These are phyloP conservation scores for Lutraria rhynchaena DNA, from an alignment of 1,140 invertebrate genomes.

Conservation along the genomic window DNA sequence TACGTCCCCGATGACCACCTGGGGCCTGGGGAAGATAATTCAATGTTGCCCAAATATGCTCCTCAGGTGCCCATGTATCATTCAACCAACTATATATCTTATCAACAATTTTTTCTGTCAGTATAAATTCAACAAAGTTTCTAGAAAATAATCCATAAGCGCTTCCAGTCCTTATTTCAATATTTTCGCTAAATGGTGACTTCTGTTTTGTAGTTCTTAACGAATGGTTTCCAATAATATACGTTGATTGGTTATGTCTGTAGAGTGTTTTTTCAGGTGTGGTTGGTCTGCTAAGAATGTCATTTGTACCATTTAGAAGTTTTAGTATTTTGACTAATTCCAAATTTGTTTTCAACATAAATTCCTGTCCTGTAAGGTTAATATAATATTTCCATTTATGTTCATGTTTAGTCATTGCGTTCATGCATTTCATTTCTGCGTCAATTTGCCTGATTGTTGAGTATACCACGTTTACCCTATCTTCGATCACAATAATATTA, in stretches of 20 bases:
- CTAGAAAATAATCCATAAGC: constrained; percentile 43
- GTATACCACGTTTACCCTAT: constrained; percentile 48
- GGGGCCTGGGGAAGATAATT: constrained; percentile 1
- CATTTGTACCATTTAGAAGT: constrained; percentile 68
- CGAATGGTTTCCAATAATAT: background rate
- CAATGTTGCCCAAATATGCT: constrained; percentile 40
- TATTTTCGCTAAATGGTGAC: background rate
- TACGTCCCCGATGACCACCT: too few species aligned
- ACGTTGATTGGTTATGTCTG: background rate
- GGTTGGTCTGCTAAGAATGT: background rate
- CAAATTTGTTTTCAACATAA: constrained; percentile 75
- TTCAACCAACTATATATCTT: constrained; percentile 20
- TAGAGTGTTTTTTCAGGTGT: too few species aligned
- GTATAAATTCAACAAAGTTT: constrained; percentile 26
- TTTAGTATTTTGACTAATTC: constrained; percentile 74
- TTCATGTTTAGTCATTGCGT: constrained; percentile 1
- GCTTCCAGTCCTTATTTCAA: constrained; percentile 34
- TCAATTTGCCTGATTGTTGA: constrained; percentile 63
- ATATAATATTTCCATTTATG: constrained; percentile 77
- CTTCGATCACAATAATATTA: constrained; percentile 60
- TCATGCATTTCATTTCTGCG: constrained; percentile 74
- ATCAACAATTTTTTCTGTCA: constrained; percentile 16
- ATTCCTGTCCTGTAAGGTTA: constrained; percentile 77
- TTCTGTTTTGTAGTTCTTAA: constrained; percentile 7
- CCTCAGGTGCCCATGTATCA: constrained; percentile 38